These are phyloP conservation scores for Darevskia mixta DNA, from an alignment of 2,797 vertebrate genomes.

Conservation along the genomic window DNA sequence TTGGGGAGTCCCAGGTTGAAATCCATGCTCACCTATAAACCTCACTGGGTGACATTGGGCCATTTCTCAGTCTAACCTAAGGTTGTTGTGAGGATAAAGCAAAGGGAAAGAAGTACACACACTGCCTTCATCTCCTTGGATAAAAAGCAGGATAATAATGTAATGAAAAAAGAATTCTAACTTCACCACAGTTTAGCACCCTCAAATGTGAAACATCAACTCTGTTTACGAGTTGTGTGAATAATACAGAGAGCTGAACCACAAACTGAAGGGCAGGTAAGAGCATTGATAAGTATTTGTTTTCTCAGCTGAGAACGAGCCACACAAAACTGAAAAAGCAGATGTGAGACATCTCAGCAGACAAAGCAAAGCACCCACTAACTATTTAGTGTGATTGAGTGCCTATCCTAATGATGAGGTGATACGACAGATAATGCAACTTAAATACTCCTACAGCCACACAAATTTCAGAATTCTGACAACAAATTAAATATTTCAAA, in stretches of 20 bases:
- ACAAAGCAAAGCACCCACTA: background rate
- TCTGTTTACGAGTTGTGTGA: slow-evolving; percentile 62
- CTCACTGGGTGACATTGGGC: background rate
- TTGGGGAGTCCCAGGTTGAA: background rate
- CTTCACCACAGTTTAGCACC: background rate
- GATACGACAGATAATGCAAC: background rate
- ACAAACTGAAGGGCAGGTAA: slow-evolving; percentile 55
- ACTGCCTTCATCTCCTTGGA: no score
- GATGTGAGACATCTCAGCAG: background rate
- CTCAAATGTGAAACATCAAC: background rate
- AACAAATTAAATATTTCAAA: background rate
- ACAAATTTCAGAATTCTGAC: background rate
- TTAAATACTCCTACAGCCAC: slow-evolving; percentile 1
- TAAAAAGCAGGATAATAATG: no score
- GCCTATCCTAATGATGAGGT: slow-evolving; percentile 5
- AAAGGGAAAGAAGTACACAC: no score
- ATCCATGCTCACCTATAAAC: background rate
- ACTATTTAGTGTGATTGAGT: slow-evolving; percentile 4
- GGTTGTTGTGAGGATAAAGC: background rate
- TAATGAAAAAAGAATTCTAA: background rate
- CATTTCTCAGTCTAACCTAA: background rate
- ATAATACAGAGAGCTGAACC: slow-evolving; percentile 59
- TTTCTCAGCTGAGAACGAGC: slow-evolving; percentile 58
- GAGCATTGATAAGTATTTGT: slow-evolving; percentile 53
- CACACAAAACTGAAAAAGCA: slow-evolving; percentile 42